Evolutionary conservation across 2,797 vertebrate genomes (phyloP).

Genomic region (Sebastes nivosus): DNA sequence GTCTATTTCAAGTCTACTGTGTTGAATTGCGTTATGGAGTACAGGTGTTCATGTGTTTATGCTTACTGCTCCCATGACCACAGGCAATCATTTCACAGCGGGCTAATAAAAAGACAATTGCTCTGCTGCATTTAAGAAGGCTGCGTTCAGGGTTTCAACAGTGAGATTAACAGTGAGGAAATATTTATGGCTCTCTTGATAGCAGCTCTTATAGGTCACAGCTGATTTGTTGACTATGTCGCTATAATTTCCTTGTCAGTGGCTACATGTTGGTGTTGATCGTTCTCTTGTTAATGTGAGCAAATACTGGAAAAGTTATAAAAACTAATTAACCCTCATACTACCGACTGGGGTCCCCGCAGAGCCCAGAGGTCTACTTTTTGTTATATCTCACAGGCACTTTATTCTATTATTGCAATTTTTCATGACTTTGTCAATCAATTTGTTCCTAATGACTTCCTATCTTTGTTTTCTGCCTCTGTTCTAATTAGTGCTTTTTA

Average conservation of each 20-base stretch:
- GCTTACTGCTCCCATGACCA: slow-evolving; percentile 36
- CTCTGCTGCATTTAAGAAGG: slow-evolving; percentile 31
- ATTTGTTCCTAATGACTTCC: no score
- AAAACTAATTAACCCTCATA: slow-evolving; percentile 4
- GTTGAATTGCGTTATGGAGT: slow-evolving; percentile 15
- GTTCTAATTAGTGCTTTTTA: no score
- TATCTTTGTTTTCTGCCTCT: no score
- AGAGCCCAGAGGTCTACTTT: background rate
- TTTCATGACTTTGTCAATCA: no score
- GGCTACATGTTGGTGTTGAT: background rate
- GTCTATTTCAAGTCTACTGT: background rate
- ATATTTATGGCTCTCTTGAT: slow-evolving; percentile 39
- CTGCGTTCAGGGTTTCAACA: slow-evolving; percentile 40
- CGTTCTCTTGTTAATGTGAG: slow-evolving; percentile 4
- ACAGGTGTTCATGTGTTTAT: slow-evolving; percentile 39
- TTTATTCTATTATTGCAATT: no score
- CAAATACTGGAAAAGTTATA: slow-evolving; percentile 1
- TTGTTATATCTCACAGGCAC: no score
- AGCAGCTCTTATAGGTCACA: slow-evolving; percentile 40
- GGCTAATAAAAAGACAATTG: slow-evolving; percentile 57
- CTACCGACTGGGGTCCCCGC: no score
- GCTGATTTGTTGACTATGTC: slow-evolving; percentile 43
- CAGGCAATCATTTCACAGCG: slow-evolving; percentile 39
- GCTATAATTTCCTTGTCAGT: slow-evolving; percentile 53
- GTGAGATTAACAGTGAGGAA: slow-evolving; percentile 53